These are phyloP conservation scores for Tridacna crocea DNA, from an alignment of 2,888 invertebrate species.

Conservation along the genomic window DNA sequence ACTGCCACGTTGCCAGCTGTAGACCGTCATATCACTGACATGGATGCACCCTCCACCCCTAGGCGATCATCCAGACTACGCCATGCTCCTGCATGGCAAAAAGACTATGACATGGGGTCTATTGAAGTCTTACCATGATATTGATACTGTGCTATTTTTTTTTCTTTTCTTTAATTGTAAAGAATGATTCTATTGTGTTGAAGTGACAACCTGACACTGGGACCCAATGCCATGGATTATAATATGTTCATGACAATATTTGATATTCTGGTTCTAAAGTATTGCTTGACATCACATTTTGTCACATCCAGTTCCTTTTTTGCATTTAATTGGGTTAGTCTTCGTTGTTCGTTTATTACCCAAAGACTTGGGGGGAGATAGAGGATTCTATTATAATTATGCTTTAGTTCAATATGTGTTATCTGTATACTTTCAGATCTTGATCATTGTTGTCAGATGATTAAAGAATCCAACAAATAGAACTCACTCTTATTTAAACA, in stretches of 20 bases:
- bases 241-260: no score
- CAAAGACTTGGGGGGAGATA: slow-evolving; percentile 21
- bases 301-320: background rate
- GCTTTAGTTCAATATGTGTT: no score
- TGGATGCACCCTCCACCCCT: background rate
- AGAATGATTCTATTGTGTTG: no score
- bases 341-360: background rate
- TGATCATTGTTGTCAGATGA: no score
- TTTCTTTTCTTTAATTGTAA: background rate
- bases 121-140: background rate
- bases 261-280: background rate
- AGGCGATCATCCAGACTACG: background rate
- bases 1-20: background rate
- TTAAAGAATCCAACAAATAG: no score
- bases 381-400: no score
- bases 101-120: slow-evolving; percentile 12
- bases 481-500: no score
- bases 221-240: no score
- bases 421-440: no score
- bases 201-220: no score
- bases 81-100: background rate
- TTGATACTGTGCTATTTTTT: background rate
- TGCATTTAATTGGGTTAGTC: background rate
- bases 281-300: background rate
- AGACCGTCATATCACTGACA: background rate